A percentile compares a stretch with the other conserved stretches of the same genome.
Evolutionary conservation across 1,140 invertebrate genomes (phyloP).

Genomic region (Artemia franciscana): DNA sequence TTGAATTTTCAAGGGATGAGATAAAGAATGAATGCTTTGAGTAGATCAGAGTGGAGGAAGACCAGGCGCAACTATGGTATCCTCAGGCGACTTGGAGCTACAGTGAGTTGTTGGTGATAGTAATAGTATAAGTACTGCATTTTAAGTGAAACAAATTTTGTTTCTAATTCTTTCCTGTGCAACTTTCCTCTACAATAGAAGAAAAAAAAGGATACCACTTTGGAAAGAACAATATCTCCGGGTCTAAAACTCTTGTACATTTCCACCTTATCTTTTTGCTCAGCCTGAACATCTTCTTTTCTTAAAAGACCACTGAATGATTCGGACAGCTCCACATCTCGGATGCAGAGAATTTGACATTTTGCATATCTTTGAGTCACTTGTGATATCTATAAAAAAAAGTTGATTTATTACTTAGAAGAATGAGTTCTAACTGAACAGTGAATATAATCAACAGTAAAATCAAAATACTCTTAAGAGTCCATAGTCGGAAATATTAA

Average conservation of each 20-base stretch:
- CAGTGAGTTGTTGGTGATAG: no score
- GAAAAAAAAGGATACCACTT: slow-evolving; percentile 50
- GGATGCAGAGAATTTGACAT: slow-evolving; percentile 60
- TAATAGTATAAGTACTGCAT: no score
- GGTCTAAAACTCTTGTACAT: slow-evolving; percentile 75
- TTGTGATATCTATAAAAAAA: slow-evolving; percentile 27
- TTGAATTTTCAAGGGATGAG: no score
- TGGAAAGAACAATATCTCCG: slow-evolving; percentile 70
- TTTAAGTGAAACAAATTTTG: no score
- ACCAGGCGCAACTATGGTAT: no score
- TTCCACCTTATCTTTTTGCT: slow-evolving; percentile 66
- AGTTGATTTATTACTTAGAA: slow-evolving; percentile 3
- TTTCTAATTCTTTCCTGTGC: no score
- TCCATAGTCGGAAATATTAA: neutral
- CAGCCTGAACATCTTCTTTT: slow-evolving; percentile 62
- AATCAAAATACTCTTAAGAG: neutral
- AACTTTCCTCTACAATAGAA: no score
- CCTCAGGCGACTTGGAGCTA: no score
- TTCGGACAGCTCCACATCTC: slow-evolving; percentile 44
- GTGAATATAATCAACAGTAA: neutral
- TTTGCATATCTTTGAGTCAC: slow-evolving; percentile 56
- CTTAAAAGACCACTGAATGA: slow-evolving; percentile 50
- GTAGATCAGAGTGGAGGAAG: no score
- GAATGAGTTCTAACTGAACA: neutral
- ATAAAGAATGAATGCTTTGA: no score